Percentiles rank a stretch among this genome's conserved stretches.
phyloP scores from a whole-genome alignment of 2,888 invertebrate genomes.

The Clepsis dumicolana region DNA sequence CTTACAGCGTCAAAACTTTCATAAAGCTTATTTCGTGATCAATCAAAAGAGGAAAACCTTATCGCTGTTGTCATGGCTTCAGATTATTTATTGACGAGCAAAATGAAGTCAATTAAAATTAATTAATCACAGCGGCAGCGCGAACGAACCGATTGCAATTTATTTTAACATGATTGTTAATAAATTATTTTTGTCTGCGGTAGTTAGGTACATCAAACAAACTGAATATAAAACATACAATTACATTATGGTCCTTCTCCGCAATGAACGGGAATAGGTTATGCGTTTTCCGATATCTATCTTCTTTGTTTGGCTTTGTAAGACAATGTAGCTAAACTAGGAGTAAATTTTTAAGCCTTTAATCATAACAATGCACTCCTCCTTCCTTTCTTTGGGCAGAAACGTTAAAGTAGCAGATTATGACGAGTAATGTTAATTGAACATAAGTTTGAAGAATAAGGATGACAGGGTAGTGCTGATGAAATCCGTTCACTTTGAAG shows the following conservation, averaged over 20 bases:
- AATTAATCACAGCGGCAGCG: conserved; percentile 34
- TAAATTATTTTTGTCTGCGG: not conserved
- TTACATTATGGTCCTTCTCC: not conserved
- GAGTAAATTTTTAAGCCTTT: not conserved
- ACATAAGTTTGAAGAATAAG: no score
- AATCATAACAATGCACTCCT: not conserved
- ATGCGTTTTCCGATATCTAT: not conserved
- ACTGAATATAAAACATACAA: not conserved
- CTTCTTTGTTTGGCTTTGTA: not conserved
- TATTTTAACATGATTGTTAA: not conserved
- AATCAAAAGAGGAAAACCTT: conserved; percentile 39
- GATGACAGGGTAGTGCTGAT: no score
- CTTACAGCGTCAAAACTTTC: conserved; percentile 30
- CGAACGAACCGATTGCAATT: conserved; percentile 30
- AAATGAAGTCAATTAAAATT: conserved; percentile 37
- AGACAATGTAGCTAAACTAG: not conserved
- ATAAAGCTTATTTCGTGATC: conserved; percentile 37
- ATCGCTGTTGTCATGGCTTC: conserved; percentile 36
- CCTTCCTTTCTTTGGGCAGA: not conserved
- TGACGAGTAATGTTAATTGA: no score
- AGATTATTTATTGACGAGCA: conserved; percentile 30
- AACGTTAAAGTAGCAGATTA: no score
- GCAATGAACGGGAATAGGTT: not conserved
- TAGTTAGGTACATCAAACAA: not conserved
- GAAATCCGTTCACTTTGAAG: no score